Conservation (phyloP, 30 jellyfish, hydroid and myxozoan genomes). For the Aurelia aurita complex sp. Pacific region DNA sequence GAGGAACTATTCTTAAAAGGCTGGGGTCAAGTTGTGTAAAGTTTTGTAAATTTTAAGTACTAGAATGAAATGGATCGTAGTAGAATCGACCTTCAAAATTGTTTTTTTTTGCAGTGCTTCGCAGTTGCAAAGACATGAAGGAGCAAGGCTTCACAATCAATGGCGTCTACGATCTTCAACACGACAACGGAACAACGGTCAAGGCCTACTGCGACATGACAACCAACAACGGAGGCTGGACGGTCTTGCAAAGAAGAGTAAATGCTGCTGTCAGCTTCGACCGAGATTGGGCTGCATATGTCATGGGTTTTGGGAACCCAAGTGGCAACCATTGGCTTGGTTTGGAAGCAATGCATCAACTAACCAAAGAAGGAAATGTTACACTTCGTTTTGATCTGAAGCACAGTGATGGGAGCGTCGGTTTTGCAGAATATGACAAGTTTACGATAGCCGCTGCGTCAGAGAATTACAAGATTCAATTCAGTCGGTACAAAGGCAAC, state of each 20-base stretch:
- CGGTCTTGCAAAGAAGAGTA: conserved; percentile 21
- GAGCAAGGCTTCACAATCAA: neutral
- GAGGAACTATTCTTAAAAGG: no score
- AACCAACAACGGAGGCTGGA: conserved; percentile 56
- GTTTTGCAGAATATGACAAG: no score
- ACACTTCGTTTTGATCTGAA: conserved; percentile 24
- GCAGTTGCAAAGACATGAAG: conserved; percentile 15
- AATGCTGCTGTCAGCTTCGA: conserved; percentile 17
- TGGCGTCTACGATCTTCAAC: neutral
- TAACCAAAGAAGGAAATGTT: neutral
- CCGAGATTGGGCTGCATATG: conserved; percentile 27
- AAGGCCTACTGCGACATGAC: conserved; percentile 44
- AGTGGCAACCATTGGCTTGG: conserved; percentile 47
- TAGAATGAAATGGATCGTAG: no score
- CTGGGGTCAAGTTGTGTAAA: no score
- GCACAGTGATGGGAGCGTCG: no score
- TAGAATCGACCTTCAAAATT: no score
- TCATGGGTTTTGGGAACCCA: conserved; percentile 24
- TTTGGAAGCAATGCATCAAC: conserved; percentile 36
- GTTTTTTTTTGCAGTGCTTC: conserved; percentile 1
- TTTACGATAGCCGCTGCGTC: no score
- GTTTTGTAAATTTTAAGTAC: no score
- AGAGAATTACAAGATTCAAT: neutral
- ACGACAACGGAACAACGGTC: conserved; percentile 21
- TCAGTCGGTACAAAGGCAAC: neutral